phyloP scores from a whole-genome alignment of 2,888 invertebrate genomes.

The Clepsis dumicolana region DNA sequence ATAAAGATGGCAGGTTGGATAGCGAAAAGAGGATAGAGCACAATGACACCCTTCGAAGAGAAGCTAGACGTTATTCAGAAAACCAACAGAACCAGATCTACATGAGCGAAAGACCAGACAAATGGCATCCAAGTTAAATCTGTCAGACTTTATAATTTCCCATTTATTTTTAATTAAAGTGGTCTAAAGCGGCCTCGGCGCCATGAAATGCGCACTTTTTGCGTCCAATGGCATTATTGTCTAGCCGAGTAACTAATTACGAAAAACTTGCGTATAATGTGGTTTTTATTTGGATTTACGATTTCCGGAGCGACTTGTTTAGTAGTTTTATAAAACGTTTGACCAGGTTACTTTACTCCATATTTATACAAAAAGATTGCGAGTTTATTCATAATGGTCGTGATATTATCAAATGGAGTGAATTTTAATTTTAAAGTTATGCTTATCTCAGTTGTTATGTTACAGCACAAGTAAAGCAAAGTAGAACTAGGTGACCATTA shows the following conservation, averaged over 20 bases:
- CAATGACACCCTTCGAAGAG: not conserved
- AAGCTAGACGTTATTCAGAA: not conserved
- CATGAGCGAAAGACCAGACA: not conserved
- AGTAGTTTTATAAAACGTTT: constrained; percentile 28
- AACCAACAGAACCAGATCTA: not conserved
- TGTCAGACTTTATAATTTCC: not conserved
- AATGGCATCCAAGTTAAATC: not conserved
- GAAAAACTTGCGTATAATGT: constrained; percentile 43
- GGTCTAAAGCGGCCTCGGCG: constrained; percentile 15
- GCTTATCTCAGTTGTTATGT: constrained; percentile 18
- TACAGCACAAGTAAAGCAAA: constrained; percentile 20
- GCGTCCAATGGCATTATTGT: constrained; percentile 34
- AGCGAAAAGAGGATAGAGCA: not conserved
- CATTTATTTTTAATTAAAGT: not conserved
- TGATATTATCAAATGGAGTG: constrained; percentile 27
- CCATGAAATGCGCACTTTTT: constrained; percentile 28
- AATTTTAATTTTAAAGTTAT: constrained; percentile 33
- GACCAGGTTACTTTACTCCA: constrained; percentile 25
- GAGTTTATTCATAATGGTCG: constrained; percentile 30
- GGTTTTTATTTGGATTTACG: constrained; percentile 48
- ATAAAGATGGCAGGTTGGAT: not conserved
- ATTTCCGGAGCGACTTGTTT: constrained; percentile 49
- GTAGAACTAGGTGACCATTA: constrained; percentile 28
- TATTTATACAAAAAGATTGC: constrained; percentile 37
- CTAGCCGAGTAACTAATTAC: constrained; percentile 37